These are phyloP conservation scores for Eleginops maclovinus DNA, from an alignment of 2,113 vertebrate genomes.

Conservation along the genomic window DNA sequence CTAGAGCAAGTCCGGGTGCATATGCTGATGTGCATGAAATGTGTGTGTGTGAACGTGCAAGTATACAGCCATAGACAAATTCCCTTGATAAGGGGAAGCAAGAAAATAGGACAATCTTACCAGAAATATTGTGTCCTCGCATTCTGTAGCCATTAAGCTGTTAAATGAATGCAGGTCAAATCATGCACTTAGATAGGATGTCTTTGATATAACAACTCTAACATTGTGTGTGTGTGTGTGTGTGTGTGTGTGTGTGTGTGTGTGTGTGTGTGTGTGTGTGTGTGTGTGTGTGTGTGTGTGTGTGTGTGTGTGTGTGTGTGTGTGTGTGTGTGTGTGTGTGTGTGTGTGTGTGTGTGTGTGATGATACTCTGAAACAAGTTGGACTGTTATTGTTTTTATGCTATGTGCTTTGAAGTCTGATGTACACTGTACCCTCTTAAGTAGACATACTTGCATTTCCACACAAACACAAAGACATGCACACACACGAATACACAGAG, in stretches of 20 bases:
- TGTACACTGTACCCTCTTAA: background rate
- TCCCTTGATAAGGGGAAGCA: background rate
- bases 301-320: conserved; percentile 21
- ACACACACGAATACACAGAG: conserved; percentile 12
- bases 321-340: conserved; percentile 11
- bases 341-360: background rate
- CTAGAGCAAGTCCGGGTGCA: background rate
- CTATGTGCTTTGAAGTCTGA: conserved; percentile 20
- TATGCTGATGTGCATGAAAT: background rate
- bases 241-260: too few species aligned
- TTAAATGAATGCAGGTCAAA: conserved; percentile 53
- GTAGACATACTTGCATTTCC: background rate
- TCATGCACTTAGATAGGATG: conserved; percentile 44
- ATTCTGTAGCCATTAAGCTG: conserved; percentile 36
- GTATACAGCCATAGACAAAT: background rate
- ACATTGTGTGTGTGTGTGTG: too few species aligned
- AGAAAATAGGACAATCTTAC: conserved; percentile 6
- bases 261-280: too few species aligned
- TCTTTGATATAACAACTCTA: conserved; percentile 52
- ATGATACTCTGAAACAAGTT: conserved; percentile 36
- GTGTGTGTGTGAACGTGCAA: background rate
- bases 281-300: conserved; percentile 12
- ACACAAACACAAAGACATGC: background rate
- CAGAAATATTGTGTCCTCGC: conserved; percentile 20
- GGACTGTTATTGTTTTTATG: conserved; percentile 55